These are phyloP conservation scores for Petroica traversi DNA, from an alignment of 2,113 vertebrate species.

Conservation along the genomic window DNA sequence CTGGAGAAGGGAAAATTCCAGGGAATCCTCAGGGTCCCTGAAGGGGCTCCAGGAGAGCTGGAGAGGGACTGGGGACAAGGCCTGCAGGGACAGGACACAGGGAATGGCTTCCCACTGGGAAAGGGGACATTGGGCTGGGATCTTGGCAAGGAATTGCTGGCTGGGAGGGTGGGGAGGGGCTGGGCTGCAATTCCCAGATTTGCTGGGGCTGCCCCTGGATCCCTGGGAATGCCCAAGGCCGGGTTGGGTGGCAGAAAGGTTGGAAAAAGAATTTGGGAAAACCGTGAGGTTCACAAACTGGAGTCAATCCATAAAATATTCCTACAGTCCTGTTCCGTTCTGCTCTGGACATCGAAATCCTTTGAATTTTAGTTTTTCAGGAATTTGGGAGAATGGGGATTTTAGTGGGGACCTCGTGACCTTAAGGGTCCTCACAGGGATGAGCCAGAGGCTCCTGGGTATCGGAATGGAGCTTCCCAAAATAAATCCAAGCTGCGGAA, in stretches of 20 bases:
- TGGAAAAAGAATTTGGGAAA: neutral
- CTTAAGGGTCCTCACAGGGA: neutral
- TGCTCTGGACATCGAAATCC: neutral
- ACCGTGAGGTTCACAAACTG: neutral
- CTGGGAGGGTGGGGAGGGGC: too few species aligned
- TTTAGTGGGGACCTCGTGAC: accelerated
- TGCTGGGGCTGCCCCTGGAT: neutral
- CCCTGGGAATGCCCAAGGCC: accelerated
- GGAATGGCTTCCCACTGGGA: neutral
- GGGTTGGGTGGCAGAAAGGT: neutral
- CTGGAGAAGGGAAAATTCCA: neutral
- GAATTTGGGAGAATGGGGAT: neutral
- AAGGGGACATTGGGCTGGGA: neutral
- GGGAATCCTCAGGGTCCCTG: neutral
- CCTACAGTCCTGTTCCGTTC: neutral
- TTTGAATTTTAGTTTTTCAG: neutral
- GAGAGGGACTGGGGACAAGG: neutral
- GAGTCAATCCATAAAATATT: neutral
- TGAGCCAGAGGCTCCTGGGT: neutral
- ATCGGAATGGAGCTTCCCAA: neutral
- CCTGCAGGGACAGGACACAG: neutral
- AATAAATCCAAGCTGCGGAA: neutral
- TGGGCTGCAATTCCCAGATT: neutral
- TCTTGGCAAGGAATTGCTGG: neutral
- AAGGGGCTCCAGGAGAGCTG: neutral